A percentile compares a stretch with the other conserved stretches of the same genome.
phyloP scores from a whole-genome alignment of 2,113 vertebrate genomes.

The Pedetes capensis region DNA sequence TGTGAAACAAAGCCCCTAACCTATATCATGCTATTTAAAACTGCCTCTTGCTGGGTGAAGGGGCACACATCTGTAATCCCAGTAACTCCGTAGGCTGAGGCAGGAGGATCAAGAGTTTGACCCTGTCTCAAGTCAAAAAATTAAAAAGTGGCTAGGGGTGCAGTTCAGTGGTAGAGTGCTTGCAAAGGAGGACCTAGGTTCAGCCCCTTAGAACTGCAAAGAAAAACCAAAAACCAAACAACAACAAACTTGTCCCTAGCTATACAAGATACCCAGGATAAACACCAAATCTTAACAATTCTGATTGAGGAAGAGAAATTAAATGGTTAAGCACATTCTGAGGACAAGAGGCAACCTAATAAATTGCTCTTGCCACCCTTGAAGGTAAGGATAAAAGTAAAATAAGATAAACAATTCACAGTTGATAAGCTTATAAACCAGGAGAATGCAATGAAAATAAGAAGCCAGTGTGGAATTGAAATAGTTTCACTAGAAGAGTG shows the following conservation, averaged over 20 bases:
- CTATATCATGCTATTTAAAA: slow-evolving; percentile 36
- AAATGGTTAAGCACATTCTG: slow-evolving; percentile 57
- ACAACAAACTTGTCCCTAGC: too few relatives aligned
- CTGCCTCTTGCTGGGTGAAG: too few relatives aligned
- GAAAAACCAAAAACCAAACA: too few relatives aligned
- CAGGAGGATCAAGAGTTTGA: too few relatives aligned
- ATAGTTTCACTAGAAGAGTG: slow-evolving; percentile 57
- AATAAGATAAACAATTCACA: slow-evolving; percentile 68
- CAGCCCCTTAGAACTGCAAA: too few relatives aligned
- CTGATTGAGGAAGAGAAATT: slow-evolving; percentile 34
- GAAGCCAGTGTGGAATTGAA: slow-evolving; percentile 65
- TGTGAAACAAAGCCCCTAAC: slow-evolving; percentile 11
- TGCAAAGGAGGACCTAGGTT: too few relatives aligned
- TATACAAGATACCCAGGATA: not conserved
- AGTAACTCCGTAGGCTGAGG: too few relatives aligned
- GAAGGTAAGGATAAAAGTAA: slow-evolving; percentile 59
- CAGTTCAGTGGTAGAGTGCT: too few relatives aligned
- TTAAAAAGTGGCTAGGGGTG: too few relatives aligned
- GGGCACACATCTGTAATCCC: too few relatives aligned
- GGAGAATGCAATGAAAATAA: slow-evolving; percentile 64
- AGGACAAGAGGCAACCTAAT: slow-evolving; percentile 53
- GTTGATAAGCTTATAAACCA: slow-evolving; percentile 69
- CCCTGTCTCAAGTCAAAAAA: too few relatives aligned
- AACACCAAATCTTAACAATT: slow-evolving; percentile 39
- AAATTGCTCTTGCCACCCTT: slow-evolving; percentile 39